phyloP scores from a whole-genome alignment of 1,140 invertebrate species.

The Papilio dardanus region DNA sequence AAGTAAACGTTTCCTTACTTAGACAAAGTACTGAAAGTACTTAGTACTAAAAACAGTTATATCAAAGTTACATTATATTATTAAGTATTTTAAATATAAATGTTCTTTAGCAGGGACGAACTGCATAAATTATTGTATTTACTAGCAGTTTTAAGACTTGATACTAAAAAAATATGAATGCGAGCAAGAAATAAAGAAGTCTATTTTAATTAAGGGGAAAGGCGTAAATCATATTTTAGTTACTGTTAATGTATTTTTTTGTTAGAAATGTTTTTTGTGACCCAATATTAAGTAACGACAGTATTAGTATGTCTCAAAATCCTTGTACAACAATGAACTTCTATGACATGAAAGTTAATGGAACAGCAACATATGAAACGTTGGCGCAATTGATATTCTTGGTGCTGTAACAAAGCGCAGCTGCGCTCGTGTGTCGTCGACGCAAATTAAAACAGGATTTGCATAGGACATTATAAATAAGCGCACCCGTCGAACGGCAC shows the following conservation, averaged over 20 bases:
- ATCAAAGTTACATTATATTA: not conserved
- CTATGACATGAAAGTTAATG: constrained; percentile 4
- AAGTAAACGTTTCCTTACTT: not conserved
- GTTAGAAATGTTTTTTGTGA: too few relatives aligned
- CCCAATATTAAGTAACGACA: too few relatives aligned
- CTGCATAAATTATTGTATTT: too few relatives aligned
- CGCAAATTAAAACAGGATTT: constrained; percentile 35
- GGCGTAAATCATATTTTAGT: too few relatives aligned
- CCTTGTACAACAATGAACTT: not conserved
- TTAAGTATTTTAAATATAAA: too few relatives aligned
- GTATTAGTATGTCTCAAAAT: not conserved
- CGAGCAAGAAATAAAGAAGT: too few relatives aligned
- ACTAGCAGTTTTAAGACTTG: too few relatives aligned
- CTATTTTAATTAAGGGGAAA: too few relatives aligned
- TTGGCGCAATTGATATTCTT: constrained; percentile 24
- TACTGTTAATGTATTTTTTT: too few relatives aligned
- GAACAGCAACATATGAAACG: constrained; percentile 20
- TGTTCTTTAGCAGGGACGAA: too few relatives aligned
- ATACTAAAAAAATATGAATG: too few relatives aligned
- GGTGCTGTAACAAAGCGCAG: constrained; percentile 26
- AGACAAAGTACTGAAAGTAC: not conserved
- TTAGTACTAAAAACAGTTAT: not conserved
- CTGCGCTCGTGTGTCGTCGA: constrained; percentile 24
- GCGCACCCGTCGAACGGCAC: constrained; percentile 30
- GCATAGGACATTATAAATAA: constrained; percentile 36